These are phyloP conservation scores for Thaumatotibia leucotreta DNA, from an alignment of 1,140 invertebrate species.

Conservation along the genomic window DNA sequence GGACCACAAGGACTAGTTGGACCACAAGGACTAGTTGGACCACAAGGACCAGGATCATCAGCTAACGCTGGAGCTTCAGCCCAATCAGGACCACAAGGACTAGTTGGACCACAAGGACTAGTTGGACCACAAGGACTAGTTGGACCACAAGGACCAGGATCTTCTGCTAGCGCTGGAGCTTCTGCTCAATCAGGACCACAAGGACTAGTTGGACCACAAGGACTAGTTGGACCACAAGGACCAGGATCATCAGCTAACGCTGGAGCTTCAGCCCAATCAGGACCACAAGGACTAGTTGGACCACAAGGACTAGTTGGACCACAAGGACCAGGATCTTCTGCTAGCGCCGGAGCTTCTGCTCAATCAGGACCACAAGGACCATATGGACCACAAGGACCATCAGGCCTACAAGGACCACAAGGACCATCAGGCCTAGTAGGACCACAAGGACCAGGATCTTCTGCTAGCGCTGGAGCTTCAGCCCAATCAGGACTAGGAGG, in stretches of 20 bases:
- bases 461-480: background rate
- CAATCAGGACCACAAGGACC: background rate
- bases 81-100: background rate
- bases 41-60: background rate
- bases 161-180: background rate
- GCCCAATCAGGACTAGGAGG: background rate
- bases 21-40: background rate
- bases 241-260: background rate
- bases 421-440: conserved; percentile 2
- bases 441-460: background rate
- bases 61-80: no score
- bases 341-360: background rate
- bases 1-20: background rate
- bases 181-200: background rate
- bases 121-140: background rate
- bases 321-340: background rate
- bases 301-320: background rate
- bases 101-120: background rate
- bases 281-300: background rate
- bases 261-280: background rate
- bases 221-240: background rate
- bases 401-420: conserved; percentile 14
- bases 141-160: background rate
- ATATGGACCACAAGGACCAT: background rate
- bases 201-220: background rate